Conservation (phyloP, 2,888 invertebrate species). For the Limnephilus rhombicus region DNA sequence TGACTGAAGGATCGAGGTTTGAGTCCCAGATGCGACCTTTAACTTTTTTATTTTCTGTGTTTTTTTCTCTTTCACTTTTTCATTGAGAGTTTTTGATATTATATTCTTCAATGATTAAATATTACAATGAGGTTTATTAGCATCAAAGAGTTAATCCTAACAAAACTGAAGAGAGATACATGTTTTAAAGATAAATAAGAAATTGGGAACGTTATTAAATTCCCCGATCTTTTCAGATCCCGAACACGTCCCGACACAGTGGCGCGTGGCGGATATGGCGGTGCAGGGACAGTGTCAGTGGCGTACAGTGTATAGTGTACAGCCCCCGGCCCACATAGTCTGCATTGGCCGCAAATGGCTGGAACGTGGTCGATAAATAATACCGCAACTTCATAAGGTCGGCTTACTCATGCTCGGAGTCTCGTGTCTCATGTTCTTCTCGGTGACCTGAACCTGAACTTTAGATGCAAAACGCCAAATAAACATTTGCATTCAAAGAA, state of each 20-base stretch:
- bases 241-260: neutral
- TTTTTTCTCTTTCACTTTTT: no score
- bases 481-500: neutral
- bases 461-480: neutral
- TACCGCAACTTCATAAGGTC: neutral
- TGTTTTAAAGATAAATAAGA: neutral
- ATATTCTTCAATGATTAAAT: no score
- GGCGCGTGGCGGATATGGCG: neutral
- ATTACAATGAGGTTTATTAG: no score
- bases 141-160: no score
- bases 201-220: neutral
- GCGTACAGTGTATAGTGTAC: neutral
- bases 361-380: neutral
- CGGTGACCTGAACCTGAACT: neutral
- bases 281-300: neutral
- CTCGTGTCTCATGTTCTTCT: neutral
- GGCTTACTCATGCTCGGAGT: neutral
- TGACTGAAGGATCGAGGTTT: no score
- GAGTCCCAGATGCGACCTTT: no score
- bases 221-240: neutral
- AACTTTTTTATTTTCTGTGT: no score
- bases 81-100: no score
- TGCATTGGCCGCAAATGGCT: neutral
- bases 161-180: neutral
- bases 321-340: neutral